Evolutionary conservation across 2,797 vertebrate genomes (phyloP).

Genomic region (Strix occidentalis): DNA sequence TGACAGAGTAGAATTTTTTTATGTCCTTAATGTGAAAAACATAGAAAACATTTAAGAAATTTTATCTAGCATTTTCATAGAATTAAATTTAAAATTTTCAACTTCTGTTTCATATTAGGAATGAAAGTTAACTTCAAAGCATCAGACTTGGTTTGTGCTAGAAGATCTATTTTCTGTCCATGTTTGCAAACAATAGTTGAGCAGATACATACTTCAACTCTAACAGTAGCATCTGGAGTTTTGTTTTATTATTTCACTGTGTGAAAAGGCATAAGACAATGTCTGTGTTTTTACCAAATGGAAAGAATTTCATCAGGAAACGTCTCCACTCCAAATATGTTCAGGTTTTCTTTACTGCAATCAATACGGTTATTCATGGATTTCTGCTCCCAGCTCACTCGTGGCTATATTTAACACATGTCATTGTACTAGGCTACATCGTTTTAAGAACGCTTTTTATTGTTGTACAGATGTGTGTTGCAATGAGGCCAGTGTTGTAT

Average conservation of each 20-base stretch:
- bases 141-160: neutral
- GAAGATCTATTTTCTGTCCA: neutral
- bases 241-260: neutral
- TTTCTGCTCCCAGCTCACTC: neutral
- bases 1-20: neutral
- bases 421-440: neutral
- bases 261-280: slow-evolving; percentile 7
- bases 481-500: neutral
- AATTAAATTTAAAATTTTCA: neutral
- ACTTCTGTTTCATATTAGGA: neutral
- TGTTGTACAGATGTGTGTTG: neutral
- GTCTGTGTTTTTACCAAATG: neutral
- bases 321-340: neutral
- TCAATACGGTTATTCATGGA: slow-evolving; percentile 44
- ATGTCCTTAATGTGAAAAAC: neutral
- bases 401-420: slow-evolving; percentile 30
- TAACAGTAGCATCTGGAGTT: neutral
- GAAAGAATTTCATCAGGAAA: slow-evolving; percentile 11
- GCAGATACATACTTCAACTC: neutral
- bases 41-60: neutral
- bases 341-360: slow-evolving; percentile 34
- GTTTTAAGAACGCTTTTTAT: neutral
- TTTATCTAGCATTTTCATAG: neutral
- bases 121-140: neutral
- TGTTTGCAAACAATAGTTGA: neutral